Evolutionary conservation across 1,140 invertebrate species (phyloP), one percentile per base, ranked within the genome.

Genomic region (Sesamia nonagrioides): DNA sequence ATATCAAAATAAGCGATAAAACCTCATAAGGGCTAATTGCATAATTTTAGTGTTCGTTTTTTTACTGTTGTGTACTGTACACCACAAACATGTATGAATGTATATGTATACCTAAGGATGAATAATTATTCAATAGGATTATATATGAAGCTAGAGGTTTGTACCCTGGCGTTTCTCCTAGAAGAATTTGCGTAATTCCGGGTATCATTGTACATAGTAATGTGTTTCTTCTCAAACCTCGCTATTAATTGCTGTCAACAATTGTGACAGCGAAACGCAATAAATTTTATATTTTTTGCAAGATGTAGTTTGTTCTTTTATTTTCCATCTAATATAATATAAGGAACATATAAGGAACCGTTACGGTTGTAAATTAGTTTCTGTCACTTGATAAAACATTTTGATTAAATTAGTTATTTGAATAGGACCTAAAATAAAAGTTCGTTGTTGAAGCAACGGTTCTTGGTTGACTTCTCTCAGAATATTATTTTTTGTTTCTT

Each of bases 381-480:
- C 5, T n/a, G 3, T 1, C 60, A 17, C n/a, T 63, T 63, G 6
- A 63, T 37, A 13, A 63, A 40, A 17, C 17, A 17, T 63, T 2
- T 6, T 13, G 6, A 9, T 63, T 27, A 27, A 27, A 27, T 27
- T 27, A 27, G 3, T 27, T 27, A 27, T 27, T 27, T 27, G 27
- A 27, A 27, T 27, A 27, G n/a, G n/a, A n/a, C n/a, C 27, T 33
- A 33, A 66, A 37, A 42, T 66, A 45, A 13, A 11, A 13, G n/a
- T 66, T 42, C 18, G 61, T 42, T 66, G 61, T 42, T 42, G 18
- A 42, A 42, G 3, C 61, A 66, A 66, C 61, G 37, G 61, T 66
- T 66, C 37, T 66, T 42, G n/a, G 42, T 27, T 27, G 27, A 27
- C 27, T 27, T 66, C 37, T 40, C 35, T 40, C n/a, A 42, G 15